Evolutionary conservation across 2,888 invertebrate species (phyloP), one percentile per base, ranked within the genome.

Genomic region (Sthenelais limicola): DNA sequence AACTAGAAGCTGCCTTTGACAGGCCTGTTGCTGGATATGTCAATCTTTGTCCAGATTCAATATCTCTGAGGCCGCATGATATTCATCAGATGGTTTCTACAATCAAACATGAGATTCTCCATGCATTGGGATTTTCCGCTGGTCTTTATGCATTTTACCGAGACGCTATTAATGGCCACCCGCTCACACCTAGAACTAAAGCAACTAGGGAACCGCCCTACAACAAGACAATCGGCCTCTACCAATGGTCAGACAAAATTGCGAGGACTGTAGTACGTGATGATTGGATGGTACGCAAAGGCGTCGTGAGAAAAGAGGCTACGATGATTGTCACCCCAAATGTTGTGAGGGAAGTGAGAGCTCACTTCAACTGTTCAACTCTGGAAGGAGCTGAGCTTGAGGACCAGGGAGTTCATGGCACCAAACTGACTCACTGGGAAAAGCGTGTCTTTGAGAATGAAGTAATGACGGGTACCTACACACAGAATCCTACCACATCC

Each of bases 21-120:
- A 91, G 98, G 77, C 99, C 99, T 0, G 96, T 99, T 73, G 98
- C 98, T 0, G 99, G 99, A 0, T 98, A 99, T 89, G 97, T 98
- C 0, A 99, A 99, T 90, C 92, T 99, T 80, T 99, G 99, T 82
- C 99, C 99, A 0, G 92, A 94, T 26, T 95, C 95, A 82, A 93
- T 99, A 77, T 96, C 95, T 75, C 95, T 95, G 24, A 94, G 94
- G 83, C 92, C 93, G 58, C 93, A 97, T 81, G 97, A 98, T 85
- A 73, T 83, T 30, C 77, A 82, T 28, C 90, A 88, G 72, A 82
- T 97, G 80, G 90, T 97, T 80, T 97, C 98, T 0, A 98, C 98
- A 0, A 97, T 99, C 18, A 98, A 98, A 85, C 99, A 99, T 87
- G 99, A 99, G 88, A 98, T 99, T 87, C 90, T 98, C 0, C 99